A percentile compares a stretch with the other conserved stretches of the same genome.
phyloP scores from a whole-genome alignment of 2,888 invertebrate species.

The Actias luna region DNA sequence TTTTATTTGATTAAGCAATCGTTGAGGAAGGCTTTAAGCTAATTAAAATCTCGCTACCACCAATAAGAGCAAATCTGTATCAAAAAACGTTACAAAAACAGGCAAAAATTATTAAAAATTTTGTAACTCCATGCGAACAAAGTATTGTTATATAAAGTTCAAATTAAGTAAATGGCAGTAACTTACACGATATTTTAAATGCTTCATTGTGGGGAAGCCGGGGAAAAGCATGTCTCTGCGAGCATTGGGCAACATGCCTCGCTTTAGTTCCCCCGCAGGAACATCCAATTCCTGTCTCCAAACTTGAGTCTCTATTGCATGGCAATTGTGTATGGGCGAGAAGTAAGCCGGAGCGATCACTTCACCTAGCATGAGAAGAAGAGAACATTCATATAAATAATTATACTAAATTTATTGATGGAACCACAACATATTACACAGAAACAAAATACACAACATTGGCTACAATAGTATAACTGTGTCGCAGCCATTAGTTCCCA shows the following conservation, averaged over 20 bases:
- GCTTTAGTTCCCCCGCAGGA: conserved; percentile 79
- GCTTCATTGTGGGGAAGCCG: conserved; percentile 96
- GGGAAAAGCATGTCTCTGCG: conserved; percentile 88
- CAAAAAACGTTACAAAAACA: too few relatives aligned
- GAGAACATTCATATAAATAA: not conserved
- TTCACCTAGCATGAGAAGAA: conserved; percentile 38
- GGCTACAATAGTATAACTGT: too few relatives aligned
- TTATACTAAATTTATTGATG: too few relatives aligned
- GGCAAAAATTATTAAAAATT: too few relatives aligned
- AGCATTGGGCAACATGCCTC: conserved; percentile 87
- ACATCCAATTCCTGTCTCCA: conserved; percentile 83
- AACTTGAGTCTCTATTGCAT: conserved; percentile 76
- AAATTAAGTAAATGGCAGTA: conserved; percentile 9
- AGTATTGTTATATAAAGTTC: not conserved
- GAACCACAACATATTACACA: too few relatives aligned
- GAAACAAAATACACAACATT: too few relatives aligned
- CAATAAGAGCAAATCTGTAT: too few relatives aligned
- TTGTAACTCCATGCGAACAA: too few relatives aligned
- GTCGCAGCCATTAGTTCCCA: too few relatives aligned
- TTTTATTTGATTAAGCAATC: too few relatives aligned
- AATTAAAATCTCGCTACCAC: too few relatives aligned
- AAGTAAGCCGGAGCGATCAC: conserved; percentile 84
- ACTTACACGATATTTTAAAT: conserved; percentile 89
- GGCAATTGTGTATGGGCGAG: conserved; percentile 79
- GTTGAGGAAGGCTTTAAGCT: too few relatives aligned